These are phyloP conservation scores for Adineta ricciae DNA, from an alignment of 2,888 invertebrate species.

Conservation along the genomic window DNA sequence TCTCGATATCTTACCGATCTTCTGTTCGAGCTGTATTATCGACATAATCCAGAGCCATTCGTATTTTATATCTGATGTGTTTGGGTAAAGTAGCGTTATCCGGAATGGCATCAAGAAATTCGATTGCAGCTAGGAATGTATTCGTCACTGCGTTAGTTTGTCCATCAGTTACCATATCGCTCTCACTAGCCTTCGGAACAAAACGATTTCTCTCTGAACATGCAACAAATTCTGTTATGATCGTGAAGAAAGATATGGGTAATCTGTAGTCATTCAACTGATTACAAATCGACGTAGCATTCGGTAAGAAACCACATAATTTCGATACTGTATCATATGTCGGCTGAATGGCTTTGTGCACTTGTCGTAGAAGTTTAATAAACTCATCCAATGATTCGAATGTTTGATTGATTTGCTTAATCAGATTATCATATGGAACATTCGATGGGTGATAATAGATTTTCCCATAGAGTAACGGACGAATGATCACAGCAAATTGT, in stretches of 20 bases:
- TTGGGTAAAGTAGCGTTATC: slow-evolving; percentile 16
- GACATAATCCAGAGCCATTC: slow-evolving; percentile 21
- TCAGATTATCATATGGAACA: slow-evolving; percentile 6
- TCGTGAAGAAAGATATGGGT: background rate
- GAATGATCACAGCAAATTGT: background rate
- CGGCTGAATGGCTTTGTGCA: background rate
- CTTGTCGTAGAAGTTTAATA: background rate
- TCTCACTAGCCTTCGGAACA: background rate
- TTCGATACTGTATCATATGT: background rate
- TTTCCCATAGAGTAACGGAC: slow-evolving; percentile 28
- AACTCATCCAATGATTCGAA: slow-evolving; percentile 23
- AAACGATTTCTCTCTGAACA: slow-evolving; percentile 29
- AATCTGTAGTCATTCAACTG: background rate
- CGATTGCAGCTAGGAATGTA: slow-evolving; percentile 28
- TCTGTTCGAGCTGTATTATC: slow-evolving; percentile 25
- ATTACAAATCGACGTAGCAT: background rate
- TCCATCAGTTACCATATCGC: background rate
- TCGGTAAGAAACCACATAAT: background rate
- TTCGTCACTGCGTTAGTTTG: slow-evolving; percentile 6
- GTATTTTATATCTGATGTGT: slow-evolving; percentile 30
- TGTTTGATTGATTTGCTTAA: slow-evolving; percentile 25
- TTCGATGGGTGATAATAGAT: slow-evolving; percentile 26
- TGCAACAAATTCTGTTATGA: background rate
- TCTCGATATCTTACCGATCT: slow-evolving; percentile 22
- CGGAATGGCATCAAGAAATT: background rate